phyloP scores from a whole-genome alignment of 2,797 vertebrate genomes.

The Channallabes apus region DNA sequence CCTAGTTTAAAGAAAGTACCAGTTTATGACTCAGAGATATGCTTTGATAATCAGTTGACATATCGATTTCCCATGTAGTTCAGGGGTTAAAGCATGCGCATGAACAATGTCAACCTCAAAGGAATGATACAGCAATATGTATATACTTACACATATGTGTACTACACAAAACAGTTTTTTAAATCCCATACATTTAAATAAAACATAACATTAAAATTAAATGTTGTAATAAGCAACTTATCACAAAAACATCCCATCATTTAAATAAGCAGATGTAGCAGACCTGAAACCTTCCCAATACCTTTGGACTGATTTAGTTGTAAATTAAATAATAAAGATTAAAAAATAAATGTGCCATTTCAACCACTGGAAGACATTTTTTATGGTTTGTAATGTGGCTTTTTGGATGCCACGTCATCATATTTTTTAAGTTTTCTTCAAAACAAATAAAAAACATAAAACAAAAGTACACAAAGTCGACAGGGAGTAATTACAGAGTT shows the following conservation, averaged over 20 bases:
- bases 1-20: neutral
- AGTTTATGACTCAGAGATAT: neutral
- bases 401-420: neutral
- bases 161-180: neutral
- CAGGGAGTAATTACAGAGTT: slow-evolving; percentile 45
- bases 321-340: neutral
- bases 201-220: neutral
- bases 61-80: neutral
- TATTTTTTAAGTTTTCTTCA: slow-evolving; percentile 3
- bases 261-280: neutral
- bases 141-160: too few species aligned
- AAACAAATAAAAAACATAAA: slow-evolving; percentile 32
- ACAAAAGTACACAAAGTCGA: slow-evolving; percentile 36
- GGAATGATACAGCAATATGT: neutral
- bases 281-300: neutral
- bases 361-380: neutral
- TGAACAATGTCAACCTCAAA: neutral
- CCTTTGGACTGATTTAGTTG: neutral
- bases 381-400: neutral
- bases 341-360: neutral
- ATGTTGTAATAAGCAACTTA: neutral
- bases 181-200: neutral
- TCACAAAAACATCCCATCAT: neutral
- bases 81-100: neutral
- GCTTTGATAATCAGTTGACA: neutral